Percentiles rank a stretch among this genome's conserved stretches.
Conservation (phyloP, 2,888 invertebrate species). For the Sphaerophoria rueppellii region DNA sequence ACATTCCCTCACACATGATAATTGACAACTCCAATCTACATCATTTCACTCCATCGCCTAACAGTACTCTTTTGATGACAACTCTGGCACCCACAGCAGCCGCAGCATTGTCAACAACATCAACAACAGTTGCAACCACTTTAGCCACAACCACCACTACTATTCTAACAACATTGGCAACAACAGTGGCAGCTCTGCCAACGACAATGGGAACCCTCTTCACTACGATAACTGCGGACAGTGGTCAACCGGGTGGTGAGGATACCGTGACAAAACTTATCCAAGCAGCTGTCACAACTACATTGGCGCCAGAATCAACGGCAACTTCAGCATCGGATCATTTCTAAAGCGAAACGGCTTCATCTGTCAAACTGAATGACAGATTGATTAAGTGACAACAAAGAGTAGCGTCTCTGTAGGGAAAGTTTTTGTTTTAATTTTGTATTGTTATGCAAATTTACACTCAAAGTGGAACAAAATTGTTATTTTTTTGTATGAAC, state of each 20-base stretch:
- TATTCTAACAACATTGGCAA: slow-evolving; percentile 76
- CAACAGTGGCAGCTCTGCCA: slow-evolving; percentile 76
- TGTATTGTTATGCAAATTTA: slow-evolving; percentile 59
- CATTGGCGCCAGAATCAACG: slow-evolving; percentile 47
- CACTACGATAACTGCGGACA: slow-evolving; percentile 75
- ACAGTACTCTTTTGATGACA: slow-evolving; percentile 60
- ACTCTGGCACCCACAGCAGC: slow-evolving; percentile 62
- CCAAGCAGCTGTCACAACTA: slow-evolving; percentile 50
- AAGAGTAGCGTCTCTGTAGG: slow-evolving; percentile 32
- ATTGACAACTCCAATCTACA: slow-evolving; percentile 75
- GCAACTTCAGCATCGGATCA: slow-evolving; percentile 44
- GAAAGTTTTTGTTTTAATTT: slow-evolving; percentile 39
- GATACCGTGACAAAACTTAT: slow-evolving; percentile 63
- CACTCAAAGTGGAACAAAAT: slow-evolving; percentile 54
- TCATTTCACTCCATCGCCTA: slow-evolving; percentile 73
- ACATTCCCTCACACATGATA: slow-evolving; percentile 76
- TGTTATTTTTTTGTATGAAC: slow-evolving; percentile 66
- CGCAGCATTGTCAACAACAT: slow-evolving; percentile 71
- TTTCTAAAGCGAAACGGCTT: slow-evolving; percentile 18
- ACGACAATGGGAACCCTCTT: slow-evolving; percentile 78
- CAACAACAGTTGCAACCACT: slow-evolving; percentile 75
- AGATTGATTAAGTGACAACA: slow-evolving; percentile 4
- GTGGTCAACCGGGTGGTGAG: slow-evolving; percentile 40
- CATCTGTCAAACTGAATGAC: neutral
- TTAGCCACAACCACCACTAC: slow-evolving; percentile 78